Conservation (phyloP, 2,797 vertebrate species). For the Alcedo quadribrachys region DNA sequence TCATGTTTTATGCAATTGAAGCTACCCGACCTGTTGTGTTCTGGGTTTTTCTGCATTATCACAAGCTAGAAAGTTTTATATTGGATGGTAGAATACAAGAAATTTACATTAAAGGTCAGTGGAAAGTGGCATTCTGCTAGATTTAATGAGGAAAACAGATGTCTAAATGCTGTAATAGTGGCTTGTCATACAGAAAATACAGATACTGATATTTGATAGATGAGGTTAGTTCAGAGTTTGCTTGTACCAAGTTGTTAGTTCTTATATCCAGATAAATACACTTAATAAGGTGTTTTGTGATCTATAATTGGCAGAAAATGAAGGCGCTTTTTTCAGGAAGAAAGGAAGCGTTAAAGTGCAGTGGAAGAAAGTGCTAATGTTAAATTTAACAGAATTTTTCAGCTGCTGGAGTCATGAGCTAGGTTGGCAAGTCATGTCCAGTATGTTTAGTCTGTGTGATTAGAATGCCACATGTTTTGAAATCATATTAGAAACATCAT, state of each 20-base stretch:
- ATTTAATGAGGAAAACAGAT: not conserved
- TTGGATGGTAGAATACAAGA: not conserved
- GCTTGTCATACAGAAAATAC: not conserved
- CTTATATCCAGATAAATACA: not conserved
- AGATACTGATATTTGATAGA: not conserved
- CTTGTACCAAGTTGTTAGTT: not conserved
- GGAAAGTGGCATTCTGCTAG: not conserved
- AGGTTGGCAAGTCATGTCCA: not conserved
- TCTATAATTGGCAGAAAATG: not conserved
- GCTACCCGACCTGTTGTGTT: not conserved
- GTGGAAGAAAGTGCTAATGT: not conserved
- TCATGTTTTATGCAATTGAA: not conserved
- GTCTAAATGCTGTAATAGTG: not conserved
- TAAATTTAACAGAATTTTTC: not conserved
- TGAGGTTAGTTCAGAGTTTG: not conserved
- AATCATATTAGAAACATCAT: not conserved
- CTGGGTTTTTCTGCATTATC: not conserved
- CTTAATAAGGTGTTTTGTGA: not conserved
- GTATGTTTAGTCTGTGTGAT: not conserved
- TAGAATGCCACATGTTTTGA: not conserved
- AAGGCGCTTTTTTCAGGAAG: not conserved
- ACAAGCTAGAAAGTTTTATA: not conserved
- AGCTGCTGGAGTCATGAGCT: not conserved
- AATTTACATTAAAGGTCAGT: not conserved
- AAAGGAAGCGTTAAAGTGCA: not conserved